Conservation (phyloP, 2,888 invertebrate genomes). For the Pseudanteris insignis region DNA sequence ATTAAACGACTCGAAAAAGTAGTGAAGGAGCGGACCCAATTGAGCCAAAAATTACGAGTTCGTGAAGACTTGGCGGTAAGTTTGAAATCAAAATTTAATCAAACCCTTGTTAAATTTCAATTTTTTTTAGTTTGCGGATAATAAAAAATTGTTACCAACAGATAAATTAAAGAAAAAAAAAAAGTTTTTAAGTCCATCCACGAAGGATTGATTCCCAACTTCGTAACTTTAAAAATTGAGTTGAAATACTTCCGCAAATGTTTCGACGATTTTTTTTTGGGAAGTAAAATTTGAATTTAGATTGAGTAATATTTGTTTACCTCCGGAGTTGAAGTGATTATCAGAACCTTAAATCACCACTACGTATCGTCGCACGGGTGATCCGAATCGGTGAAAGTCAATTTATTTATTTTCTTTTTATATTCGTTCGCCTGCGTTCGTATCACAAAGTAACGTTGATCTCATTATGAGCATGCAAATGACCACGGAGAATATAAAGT, state of each 20-base stretch:
- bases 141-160: too few species aligned
- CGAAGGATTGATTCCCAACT: too few species aligned
- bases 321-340: slow-evolving; percentile 20
- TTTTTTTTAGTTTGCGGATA: neutral
- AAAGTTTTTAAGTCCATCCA: too few species aligned
- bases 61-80: slow-evolving; percentile 52
- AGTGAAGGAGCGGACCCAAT: slow-evolving; percentile 41
- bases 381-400: slow-evolving; percentile 31
- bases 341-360: slow-evolving; percentile 26
- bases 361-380: slow-evolving; percentile 13
- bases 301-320: slow-evolving; percentile 29
- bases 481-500: slow-evolving; percentile 5
- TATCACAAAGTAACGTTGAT: slow-evolving; percentile 22
- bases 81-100: neutral
- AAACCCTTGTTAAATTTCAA: neutral
- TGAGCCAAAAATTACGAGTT: slow-evolving; percentile 48
- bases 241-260: slow-evolving; percentile 13
- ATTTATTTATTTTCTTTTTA: slow-evolving; percentile 6
- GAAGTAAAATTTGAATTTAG: slow-evolving; percentile 32
- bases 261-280: slow-evolving; percentile 14
- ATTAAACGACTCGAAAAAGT: slow-evolving; percentile 57
- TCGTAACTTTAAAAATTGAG: too few species aligned
- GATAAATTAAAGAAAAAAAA: too few species aligned
- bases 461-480: slow-evolving; percentile 28
- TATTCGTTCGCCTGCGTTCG: neutral